These are phyloP conservation scores for Psix sp. DNA, from an alignment of 1,140 invertebrate genomes.

Conservation along the genomic window DNA sequence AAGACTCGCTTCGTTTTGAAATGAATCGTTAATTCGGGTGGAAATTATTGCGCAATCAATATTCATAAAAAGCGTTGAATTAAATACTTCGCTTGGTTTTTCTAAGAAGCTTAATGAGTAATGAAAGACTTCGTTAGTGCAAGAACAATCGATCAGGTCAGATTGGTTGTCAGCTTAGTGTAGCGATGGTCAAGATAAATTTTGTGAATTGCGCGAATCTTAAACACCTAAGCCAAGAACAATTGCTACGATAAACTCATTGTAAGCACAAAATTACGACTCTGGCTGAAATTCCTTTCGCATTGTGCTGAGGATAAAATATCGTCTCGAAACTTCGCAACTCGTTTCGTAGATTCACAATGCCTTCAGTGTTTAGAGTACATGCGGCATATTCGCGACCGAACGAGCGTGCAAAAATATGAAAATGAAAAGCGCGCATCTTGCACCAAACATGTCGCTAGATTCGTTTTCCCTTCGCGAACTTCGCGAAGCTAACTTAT, in stretches of 20 bases:
- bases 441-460: constrained; percentile 37
- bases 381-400: constrained; percentile 13
- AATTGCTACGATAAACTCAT: constrained; percentile 51
- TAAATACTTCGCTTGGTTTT: too few species aligned
- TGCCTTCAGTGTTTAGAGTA: constrained; percentile 54
- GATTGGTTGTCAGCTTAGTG: too few species aligned
- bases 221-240: constrained; percentile 11
- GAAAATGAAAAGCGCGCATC: constrained; percentile 57
- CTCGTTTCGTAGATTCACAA: constrained; percentile 59
- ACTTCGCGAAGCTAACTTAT: constrained; percentile 47
- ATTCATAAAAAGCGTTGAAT: too few species aligned
- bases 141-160: too few species aligned
- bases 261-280: constrained; percentile 51
- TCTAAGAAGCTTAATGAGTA: too few species aligned
- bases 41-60: too few species aligned
- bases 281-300: constrained; percentile 44
- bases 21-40: too few species aligned
- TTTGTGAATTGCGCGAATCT: constrained; percentile 8
- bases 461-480: constrained; percentile 48
- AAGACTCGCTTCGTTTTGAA: too few species aligned
- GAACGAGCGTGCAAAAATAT: constrained; percentile 55
- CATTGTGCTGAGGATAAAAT: constrained; percentile 61
- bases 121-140: too few species aligned
- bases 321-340: constrained; percentile 59
- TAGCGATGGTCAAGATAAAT: too few species aligned